Conservation (phyloP, 2,797 vertebrate genomes). For the Pteropus rufus region DNA sequence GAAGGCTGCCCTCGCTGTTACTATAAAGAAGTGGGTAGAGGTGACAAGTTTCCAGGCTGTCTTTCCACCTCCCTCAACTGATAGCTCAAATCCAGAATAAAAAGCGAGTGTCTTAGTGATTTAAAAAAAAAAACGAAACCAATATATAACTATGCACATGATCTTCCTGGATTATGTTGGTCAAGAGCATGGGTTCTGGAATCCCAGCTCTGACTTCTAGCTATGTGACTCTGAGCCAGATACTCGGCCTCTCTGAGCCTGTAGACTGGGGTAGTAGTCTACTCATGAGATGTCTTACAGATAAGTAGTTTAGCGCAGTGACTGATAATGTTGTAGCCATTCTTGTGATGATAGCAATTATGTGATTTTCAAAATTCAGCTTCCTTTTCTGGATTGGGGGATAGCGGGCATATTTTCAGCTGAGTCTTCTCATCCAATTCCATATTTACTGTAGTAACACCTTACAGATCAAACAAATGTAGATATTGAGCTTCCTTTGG, state of each 20-base stretch:
- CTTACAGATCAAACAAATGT: not conserved
- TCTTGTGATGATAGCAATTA: not conserved
- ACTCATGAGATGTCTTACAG: not conserved
- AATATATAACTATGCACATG: not conserved
- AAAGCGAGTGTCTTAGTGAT: not conserved
- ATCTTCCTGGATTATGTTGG: not conserved
- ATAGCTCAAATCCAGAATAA: slow-evolving; percentile 21
- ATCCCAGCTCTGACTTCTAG: not conserved
- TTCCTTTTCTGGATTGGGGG: not conserved
- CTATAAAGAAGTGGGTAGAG: not conserved
- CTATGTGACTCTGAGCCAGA: not conserved
- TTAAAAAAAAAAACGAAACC: not conserved
- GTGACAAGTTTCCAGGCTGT: not conserved
- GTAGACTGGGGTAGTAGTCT: not conserved
- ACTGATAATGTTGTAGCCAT: not conserved
- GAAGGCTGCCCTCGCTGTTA: not conserved
- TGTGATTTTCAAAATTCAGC: not conserved
- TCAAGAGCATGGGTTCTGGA: not conserved
- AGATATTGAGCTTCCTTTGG: not conserved
- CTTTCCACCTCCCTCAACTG: not conserved
- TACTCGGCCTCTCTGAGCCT: not conserved
- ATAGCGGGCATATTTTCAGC: not conserved
- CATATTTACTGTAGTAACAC: not conserved
- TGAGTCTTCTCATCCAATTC: not conserved
- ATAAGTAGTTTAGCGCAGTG: not conserved